Base-by-base conservation (phyloP, 1,140 invertebrate genomes). In the Thaumatotibia leucotreta region DNA sequence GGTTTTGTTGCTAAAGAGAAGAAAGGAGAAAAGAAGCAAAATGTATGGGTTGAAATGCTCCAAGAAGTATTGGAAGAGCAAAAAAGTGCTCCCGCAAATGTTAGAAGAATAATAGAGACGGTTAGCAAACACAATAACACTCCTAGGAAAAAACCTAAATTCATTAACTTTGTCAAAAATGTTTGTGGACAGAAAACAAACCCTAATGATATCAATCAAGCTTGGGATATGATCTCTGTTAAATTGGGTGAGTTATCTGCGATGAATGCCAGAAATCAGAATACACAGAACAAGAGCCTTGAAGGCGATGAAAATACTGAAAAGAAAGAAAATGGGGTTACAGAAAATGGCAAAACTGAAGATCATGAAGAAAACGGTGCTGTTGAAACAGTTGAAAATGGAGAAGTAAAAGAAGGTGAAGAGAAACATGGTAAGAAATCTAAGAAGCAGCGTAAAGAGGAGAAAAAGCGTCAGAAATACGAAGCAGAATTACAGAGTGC, bases 11-110 rank as follows among this genome's bases (percentile, higher is more conserved):
- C 94, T 22, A 97, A 97, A 91, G 91, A 93, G 45, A 97, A 97
- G 80, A 98, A 98, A 91, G 97, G 97, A 23, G 97, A 97, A 84
- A 93, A 93, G 33, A 99, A 98, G 83, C 98, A 99, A 89, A 94
- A 95, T 80, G 93, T 93, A 66, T 99, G 98, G 98, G 93, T 97
- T 35, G 94, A 97, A 76, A 94, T 97, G 85, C 92, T 99, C 11
- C 94, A 95, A 49, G 92, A 93, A 52, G 94, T 97, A 1, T 88
- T 98, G 45, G 92, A 94, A 50, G 93, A 93, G 76, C 91, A 94
- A 67, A 90, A 83, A 64, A 88, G 91, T 85, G 82, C 94, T 27
- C 88, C 93, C 31, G 79, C 86, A 24, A 80, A 92, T 70, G 88
- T 96, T 52, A 91, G 91, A 74, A 92, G 89, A 63, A 90, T 97